Evolutionary conservation across 2,113 vertebrate species (phyloP).

Genomic region (Hypocryptadius cinnamomeus): DNA sequence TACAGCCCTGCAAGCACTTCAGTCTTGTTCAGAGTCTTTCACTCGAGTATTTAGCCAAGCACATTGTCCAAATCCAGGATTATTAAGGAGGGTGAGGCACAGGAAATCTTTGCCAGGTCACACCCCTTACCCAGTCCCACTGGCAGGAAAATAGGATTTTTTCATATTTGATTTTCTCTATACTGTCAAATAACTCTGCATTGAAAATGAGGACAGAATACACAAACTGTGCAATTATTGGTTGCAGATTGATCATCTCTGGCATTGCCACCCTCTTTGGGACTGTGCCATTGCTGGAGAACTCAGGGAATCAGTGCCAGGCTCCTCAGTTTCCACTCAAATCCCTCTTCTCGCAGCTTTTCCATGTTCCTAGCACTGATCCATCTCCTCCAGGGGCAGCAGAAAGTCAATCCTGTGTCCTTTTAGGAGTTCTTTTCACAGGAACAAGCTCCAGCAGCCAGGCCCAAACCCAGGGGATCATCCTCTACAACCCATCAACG

Average conservation of each 20-base stretch:
- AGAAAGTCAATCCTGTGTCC: not conserved
- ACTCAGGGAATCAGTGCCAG: not conserved
- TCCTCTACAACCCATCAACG: not conserved
- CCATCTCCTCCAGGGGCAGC: not conserved
- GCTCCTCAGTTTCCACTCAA: not conserved
- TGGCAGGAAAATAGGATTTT: not conserved
- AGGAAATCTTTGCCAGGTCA: not conserved
- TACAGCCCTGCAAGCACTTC: not conserved
- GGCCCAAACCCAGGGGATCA: not conserved
- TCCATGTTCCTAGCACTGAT: fast-evolving
- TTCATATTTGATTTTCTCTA: not conserved
- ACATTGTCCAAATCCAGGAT: not conserved
- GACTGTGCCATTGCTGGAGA: not conserved
- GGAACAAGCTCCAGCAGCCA: not conserved
- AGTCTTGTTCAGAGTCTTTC: not conserved
- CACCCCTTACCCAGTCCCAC: not conserved
- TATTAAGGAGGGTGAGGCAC: not conserved
- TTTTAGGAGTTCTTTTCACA: not conserved
- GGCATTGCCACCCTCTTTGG: not conserved
- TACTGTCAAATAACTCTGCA: not conserved
- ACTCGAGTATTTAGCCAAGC: not conserved
- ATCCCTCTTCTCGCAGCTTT: not conserved
- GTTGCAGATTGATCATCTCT: not conserved
- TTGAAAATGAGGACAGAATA: not conserved
- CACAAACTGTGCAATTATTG: not conserved